Percentiles rank a stretch among this genome's conserved stretches.
Evolutionary conservation across 30 jellyfish, hydroid and myxozoan species (phyloP).

Genomic region (Phacellophora camtschatica): DNA sequence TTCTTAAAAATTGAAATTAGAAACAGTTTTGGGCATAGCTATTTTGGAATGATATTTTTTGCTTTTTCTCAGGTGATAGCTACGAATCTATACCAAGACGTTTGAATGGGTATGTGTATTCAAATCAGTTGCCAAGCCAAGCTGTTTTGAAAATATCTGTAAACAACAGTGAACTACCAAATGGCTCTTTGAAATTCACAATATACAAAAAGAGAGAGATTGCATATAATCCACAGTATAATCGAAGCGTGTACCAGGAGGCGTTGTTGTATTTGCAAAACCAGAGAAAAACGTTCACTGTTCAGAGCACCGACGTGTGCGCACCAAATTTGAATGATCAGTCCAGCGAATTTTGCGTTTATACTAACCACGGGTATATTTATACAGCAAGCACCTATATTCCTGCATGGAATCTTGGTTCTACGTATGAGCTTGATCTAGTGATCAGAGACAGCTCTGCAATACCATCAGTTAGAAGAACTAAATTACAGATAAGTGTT

Average conservation of each 20-base stretch:
- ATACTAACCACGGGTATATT: conserved; percentile 3
- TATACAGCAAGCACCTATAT: conserved; percentile 10
- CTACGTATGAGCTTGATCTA: not conserved
- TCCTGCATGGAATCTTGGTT: conserved; percentile 6
- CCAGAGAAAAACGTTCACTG: not conserved
- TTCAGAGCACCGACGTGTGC: not conserved
- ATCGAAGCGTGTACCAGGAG: not conserved
- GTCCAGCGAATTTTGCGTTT: conserved; percentile 27
- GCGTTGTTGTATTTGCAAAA: conserved; percentile 6
- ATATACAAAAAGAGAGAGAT: conserved; percentile 11
- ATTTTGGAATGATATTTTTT: too few species aligned
- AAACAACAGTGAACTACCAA: not conserved
- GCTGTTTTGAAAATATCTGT: not conserved
- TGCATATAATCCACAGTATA: not conserved
- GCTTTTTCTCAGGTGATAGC: conserved; percentile 14
- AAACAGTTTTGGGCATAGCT: too few species aligned
- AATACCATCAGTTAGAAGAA: not conserved
- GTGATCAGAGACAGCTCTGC: conserved; percentile 40
- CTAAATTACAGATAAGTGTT: conserved; percentile 16
- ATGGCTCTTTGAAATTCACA: not conserved
- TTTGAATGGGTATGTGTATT: conserved; percentile 18
- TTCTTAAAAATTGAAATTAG: too few species aligned
- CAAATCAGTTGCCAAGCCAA: conserved; percentile 6
- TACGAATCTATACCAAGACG: not conserved
- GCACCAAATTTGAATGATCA: not conserved